A percentile compares a stretch with the other conserved stretches of the same genome.
Evolutionary conservation across 2,888 invertebrate genomes (phyloP).

Genomic region (Morpho achilles): DNA sequence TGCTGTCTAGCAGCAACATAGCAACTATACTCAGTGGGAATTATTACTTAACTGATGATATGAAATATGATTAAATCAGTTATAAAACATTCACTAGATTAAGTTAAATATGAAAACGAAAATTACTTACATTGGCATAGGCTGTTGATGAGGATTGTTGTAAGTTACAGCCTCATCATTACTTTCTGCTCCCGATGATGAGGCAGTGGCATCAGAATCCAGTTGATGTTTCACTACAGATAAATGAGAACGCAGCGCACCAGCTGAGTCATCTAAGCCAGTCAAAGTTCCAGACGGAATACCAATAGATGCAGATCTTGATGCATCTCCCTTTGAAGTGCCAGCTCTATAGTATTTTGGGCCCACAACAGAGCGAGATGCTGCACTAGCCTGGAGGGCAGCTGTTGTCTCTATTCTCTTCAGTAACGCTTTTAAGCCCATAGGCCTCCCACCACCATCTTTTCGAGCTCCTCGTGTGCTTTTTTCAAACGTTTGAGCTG

Average conservation of each 20-base stretch:
- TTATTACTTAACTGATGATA: too few relatives aligned
- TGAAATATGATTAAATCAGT: too few relatives aligned
- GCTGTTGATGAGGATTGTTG: constrained; percentile 87
- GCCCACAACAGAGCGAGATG: constrained; percentile 53
- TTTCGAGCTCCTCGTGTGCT: constrained; percentile 85
- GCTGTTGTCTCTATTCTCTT: constrained; percentile 68
- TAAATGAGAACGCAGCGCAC: constrained; percentile 85
- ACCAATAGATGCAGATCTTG: constrained; percentile 81
- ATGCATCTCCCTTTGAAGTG: constrained; percentile 87
- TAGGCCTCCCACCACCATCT: constrained; percentile 66
- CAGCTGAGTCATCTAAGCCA: constrained; percentile 85
- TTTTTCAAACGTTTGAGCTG: constrained; percentile 81
- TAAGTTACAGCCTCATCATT: constrained; percentile 92
- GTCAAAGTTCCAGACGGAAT: constrained; percentile 82
- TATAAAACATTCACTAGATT: too few relatives aligned
- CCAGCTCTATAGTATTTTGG: constrained; percentile 70
- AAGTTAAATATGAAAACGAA: background rate
- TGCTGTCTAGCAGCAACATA: too few relatives aligned
- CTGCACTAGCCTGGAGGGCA: constrained; percentile 63
- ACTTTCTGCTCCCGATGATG: constrained; percentile 96
- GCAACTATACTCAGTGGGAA: too few relatives aligned
- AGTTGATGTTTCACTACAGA: constrained; percentile 86
- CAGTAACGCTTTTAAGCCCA: constrained; percentile 64
- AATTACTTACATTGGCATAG: constrained; percentile 88
- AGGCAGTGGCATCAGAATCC: constrained; percentile 96